phyloP scores from a whole-genome alignment of 2,797 vertebrate genomes.

The Lepidocolaptes lacrymiger region DNA sequence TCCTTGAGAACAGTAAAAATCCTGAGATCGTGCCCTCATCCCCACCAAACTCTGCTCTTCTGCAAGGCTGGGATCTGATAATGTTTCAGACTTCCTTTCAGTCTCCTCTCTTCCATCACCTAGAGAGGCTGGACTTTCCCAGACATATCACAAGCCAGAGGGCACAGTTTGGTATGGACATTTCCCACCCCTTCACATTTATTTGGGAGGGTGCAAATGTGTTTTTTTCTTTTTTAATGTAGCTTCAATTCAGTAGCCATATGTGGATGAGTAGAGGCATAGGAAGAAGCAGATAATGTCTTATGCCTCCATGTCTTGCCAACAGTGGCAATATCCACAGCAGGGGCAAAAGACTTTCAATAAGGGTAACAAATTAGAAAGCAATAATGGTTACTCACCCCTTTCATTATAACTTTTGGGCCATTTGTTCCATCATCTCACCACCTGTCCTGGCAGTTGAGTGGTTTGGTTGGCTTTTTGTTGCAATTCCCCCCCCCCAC shows the following conservation, averaged over 20 bases:
- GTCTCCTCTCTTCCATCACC: not conserved
- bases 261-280: not conserved
- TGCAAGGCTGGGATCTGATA: not conserved
- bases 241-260: not conserved
- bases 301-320: not conserved
- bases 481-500: not conserved
- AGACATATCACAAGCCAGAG: rapidly evolving
- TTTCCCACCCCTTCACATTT: not conserved
- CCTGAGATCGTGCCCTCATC: not conserved
- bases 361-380: not conserved
- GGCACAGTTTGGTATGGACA: not conserved
- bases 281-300: not conserved
- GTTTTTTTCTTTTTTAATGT: not conserved
- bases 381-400: not conserved
- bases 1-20: not conserved
- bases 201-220: not conserved
- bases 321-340: not conserved
- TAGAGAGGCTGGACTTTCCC: not conserved
- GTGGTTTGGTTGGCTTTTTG: not conserved
- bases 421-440: not conserved
- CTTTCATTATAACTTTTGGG: not conserved
- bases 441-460: not conserved
- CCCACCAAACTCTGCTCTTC: not conserved
- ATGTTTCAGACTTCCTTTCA: not conserved
- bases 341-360: not conserved